Conservation (phyloP, 2,797 vertebrate species). For the Morus bassanus region DNA sequence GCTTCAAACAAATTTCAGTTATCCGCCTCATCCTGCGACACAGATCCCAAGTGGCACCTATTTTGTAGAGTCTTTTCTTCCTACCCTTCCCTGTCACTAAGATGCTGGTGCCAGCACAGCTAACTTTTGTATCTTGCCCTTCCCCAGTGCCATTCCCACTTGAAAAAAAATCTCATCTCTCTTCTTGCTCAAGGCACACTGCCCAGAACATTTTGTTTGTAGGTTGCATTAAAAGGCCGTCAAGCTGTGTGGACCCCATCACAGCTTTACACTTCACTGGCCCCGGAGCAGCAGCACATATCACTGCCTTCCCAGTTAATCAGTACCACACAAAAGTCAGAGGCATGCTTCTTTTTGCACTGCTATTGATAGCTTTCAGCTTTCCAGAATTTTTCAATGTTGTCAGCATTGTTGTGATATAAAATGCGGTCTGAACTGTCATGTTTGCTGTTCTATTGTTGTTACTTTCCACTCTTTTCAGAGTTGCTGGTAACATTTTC, state of each 20-base stretch:
- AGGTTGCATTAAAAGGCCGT: not conserved
- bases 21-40: not conserved
- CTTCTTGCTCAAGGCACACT: not conserved
- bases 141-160: not conserved
- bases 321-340: not conserved
- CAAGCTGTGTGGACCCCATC: not conserved
- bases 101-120: not conserved
- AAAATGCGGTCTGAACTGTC: not conserved
- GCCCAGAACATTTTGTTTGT: not conserved
- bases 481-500: not conserved
- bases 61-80: not conserved
- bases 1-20: not conserved
- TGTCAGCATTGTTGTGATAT: not conserved
- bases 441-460: not conserved
- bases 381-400: not conserved
- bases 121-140: not conserved
- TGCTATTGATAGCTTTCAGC: not conserved
- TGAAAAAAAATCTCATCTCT: not conserved
- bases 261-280: not conserved
- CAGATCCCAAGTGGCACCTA: not conserved
- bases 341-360: not conserved
- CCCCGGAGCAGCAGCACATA: not conserved
- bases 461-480: not conserved
- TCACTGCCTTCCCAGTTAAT: not conserved
- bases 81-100: not conserved